Evolutionary conservation across 2,113 vertebrate species (phyloP).

Genomic region (Zosterops japonicus): DNA sequence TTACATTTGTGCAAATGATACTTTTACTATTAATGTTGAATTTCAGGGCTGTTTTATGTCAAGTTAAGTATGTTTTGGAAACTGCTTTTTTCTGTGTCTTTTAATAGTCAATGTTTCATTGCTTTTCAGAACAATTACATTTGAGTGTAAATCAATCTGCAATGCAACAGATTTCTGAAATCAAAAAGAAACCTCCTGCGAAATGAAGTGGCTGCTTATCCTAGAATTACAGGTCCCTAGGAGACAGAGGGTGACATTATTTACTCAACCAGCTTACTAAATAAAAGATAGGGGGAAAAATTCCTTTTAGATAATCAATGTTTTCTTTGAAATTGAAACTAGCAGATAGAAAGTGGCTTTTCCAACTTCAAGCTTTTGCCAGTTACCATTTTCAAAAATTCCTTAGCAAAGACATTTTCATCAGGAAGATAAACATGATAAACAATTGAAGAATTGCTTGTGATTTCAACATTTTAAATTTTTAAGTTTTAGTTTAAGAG

Average conservation of each 20-base stretch:
- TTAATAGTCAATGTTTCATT: conserved; percentile 37
- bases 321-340: neutral
- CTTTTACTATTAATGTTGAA: conserved; percentile 37
- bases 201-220: conserved; percentile 25
- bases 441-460: neutral
- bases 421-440: neutral
- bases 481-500: neutral
- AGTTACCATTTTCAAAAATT: neutral
- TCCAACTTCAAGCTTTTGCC: neutral
- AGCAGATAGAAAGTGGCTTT: neutral
- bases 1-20: conserved; percentile 64
- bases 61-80: conserved; percentile 47
- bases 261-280: neutral
- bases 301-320: neutral
- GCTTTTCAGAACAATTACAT: conserved; percentile 56
- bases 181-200: neutral
- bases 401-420: neutral
- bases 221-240: neutral
- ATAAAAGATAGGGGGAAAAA: neutral
- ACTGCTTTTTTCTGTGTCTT: conserved; percentile 37
- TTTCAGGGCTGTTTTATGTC: conserved; percentile 54
- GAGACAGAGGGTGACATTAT: neutral
- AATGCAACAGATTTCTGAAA: conserved; percentile 50
- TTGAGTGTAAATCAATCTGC: conserved; percentile 54
- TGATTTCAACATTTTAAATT: neutral